Percentiles rank a stretch among this genome's conserved stretches.
phyloP scores from a whole-genome alignment of 1,140 invertebrate species.

The Druon quercuslanigerum region DNA sequence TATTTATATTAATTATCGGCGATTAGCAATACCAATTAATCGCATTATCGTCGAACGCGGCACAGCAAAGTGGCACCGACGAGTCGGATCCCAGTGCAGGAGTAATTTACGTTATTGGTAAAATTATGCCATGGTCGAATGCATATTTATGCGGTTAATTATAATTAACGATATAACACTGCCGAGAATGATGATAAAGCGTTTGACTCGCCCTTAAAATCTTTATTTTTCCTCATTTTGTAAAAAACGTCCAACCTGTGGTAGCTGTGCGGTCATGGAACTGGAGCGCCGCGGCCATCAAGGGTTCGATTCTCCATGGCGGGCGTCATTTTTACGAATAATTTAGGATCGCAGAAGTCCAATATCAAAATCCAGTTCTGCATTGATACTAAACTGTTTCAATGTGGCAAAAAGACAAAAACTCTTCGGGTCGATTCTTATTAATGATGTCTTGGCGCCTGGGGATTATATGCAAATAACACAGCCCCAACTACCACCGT shows the following conservation, averaged over 20 bases:
- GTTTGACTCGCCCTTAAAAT: slow-evolving; percentile 54
- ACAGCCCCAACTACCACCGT: background rate
- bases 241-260: no score
- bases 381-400: no score
- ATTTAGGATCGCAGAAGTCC: no score
- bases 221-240: no score
- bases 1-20: slow-evolving; percentile 77
- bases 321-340: no score
- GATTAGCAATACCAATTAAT: slow-evolving; percentile 77
- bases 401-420: no score
- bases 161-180: slow-evolving; percentile 75
- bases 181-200: slow-evolving; percentile 68
- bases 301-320: no score
- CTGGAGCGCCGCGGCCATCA: no score
- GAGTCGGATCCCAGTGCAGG: slow-evolving; percentile 59
- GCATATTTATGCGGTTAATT: slow-evolving; percentile 76
- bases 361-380: no score
- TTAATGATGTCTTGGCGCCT: slow-evolving; percentile 53
- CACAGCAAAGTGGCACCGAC: slow-evolving; percentile 45
- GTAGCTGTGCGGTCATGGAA: no score
- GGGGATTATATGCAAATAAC: slow-evolving; percentile 49
- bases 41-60: slow-evolving; percentile 71
- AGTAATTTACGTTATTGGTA: slow-evolving; percentile 76
- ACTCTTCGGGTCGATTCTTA: slow-evolving; percentile 41
- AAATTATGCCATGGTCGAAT: slow-evolving; percentile 75